These are phyloP conservation scores for Rhingia campestris DNA, from an alignment of 2,888 invertebrate genomes.

Conservation along the genomic window DNA sequence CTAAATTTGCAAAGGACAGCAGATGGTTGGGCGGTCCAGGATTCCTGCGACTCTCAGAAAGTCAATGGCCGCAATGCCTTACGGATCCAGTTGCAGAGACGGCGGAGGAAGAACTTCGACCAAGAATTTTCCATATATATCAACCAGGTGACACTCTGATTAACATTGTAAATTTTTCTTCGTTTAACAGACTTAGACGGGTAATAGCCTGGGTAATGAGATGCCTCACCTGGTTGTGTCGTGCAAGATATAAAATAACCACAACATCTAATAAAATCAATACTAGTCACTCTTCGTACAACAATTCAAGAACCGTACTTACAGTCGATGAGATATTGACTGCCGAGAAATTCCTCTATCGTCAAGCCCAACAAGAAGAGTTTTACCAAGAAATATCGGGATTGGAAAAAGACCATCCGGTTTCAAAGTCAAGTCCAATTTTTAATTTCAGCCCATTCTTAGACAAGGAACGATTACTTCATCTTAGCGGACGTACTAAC, in stretches of 20 bases:
- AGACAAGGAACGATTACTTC: too few species aligned
- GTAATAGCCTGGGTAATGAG: neutral
- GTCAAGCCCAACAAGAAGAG: too few species aligned
- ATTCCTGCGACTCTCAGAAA: neutral
- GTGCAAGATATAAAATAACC: neutral
- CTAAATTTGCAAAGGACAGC: neutral
- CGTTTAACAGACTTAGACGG: neutral
- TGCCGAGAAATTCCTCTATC: too few species aligned
- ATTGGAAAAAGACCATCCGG: too few species aligned
- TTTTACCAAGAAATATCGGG: too few species aligned
- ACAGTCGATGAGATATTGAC: neutral
- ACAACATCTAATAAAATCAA: too few species aligned
- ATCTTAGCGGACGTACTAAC: too few species aligned
- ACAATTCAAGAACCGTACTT: neutral
- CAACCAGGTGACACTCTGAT: neutral
- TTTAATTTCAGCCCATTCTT: too few species aligned
- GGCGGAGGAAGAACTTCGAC: neutral
- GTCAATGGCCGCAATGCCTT: neutral
- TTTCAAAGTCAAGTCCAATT: too few species aligned
- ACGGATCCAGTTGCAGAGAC: neutral
- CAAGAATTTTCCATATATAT: neutral
- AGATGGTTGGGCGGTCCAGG: too few species aligned
- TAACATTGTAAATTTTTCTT: conserved; percentile 2
- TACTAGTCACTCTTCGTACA: neutral
- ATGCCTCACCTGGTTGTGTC: neutral